phyloP scores from a whole-genome alignment of 2,888 invertebrate genomes.

The Boloria euphrosyne region DNA sequence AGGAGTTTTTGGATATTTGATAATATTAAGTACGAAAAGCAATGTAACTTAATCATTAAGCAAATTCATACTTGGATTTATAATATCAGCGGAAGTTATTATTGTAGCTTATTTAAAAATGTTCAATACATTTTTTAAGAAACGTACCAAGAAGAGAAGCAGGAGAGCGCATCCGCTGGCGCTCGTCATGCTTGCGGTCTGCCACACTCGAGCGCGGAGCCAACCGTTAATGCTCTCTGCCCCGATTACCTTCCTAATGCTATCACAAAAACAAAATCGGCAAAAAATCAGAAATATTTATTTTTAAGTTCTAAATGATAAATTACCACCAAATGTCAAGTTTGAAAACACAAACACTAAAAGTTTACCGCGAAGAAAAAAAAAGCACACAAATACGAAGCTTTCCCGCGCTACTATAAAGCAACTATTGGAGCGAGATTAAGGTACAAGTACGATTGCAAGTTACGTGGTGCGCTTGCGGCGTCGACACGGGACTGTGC shows the following conservation, averaged over 20 bases:
- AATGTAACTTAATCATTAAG: too few relatives aligned
- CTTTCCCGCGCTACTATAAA: slow-evolving; percentile 44
- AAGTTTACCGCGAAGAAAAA: slow-evolving; percentile 18
- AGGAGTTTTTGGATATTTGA: too few relatives aligned
- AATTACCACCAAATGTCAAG: slow-evolving; percentile 5
- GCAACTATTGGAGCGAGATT: slow-evolving; percentile 31
- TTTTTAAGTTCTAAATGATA: slow-evolving; percentile 32
- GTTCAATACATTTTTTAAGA: slow-evolving; percentile 31
- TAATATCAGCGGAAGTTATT: too few relatives aligned
- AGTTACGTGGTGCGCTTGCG: slow-evolving; percentile 66
- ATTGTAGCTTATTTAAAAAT: too few relatives aligned
- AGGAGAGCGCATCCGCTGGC: slow-evolving; percentile 71
- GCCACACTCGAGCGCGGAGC: slow-evolving; percentile 80
- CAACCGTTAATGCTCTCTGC: slow-evolving; percentile 81
- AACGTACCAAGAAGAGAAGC: slow-evolving; percentile 72
- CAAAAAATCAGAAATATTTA: slow-evolving; percentile 39
- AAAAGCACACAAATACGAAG: slow-evolving; percentile 32
- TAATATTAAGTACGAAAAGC: too few relatives aligned
- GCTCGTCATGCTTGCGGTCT: slow-evolving; percentile 81
- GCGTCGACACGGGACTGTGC: slow-evolving; percentile 70
- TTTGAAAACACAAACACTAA: slow-evolving; percentile 43
- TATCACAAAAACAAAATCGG: slow-evolving; percentile 55
- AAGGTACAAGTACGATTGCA: slow-evolving; percentile 23
- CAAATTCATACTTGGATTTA: too few relatives aligned
- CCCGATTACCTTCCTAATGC: slow-evolving; percentile 77